A percentile compares a stretch with the other conserved stretches of the same genome.
Conservation (phyloP, 2,888 invertebrate genomes). For the Diaphora mendica region DNA sequence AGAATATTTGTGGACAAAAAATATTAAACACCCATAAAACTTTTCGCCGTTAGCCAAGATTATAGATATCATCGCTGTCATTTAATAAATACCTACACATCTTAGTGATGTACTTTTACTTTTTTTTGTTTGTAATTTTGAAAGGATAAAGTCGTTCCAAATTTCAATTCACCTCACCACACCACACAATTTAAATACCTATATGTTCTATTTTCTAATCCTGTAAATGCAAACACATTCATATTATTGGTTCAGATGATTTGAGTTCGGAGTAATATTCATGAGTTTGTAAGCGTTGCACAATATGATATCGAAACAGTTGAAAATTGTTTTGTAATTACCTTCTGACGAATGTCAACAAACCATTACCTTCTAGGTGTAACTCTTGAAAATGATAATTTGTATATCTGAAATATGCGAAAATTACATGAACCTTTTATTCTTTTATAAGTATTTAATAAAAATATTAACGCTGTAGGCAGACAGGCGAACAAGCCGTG, state of each 20-base stretch:
- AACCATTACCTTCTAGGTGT: neutral
- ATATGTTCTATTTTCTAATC: neutral
- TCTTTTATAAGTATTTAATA: neutral
- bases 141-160: neutral
- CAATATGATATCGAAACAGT: neutral
- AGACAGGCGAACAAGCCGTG: constrained; percentile 22
- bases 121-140: neutral
- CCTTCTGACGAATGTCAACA: neutral
- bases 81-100: too few species aligned
- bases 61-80: too few species aligned
- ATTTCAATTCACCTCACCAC: neutral
- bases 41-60: neutral
- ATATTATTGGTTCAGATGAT: neutral
- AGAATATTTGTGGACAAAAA: neutral
- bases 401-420: neutral
- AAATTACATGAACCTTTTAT: too few species aligned
- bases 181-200: too few species aligned
- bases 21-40: neutral
- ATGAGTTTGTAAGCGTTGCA: neutral
- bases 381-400: neutral
- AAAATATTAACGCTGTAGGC: neutral
- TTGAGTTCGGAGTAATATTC: neutral
- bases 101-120: too few species aligned
- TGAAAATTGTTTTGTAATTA: neutral
- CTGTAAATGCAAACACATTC: neutral